A percentile compares a stretch with the other conserved stretches of the same genome.
Evolutionary conservation across 2,888 invertebrate species (phyloP).

Genomic region (Alcis repandata): DNA sequence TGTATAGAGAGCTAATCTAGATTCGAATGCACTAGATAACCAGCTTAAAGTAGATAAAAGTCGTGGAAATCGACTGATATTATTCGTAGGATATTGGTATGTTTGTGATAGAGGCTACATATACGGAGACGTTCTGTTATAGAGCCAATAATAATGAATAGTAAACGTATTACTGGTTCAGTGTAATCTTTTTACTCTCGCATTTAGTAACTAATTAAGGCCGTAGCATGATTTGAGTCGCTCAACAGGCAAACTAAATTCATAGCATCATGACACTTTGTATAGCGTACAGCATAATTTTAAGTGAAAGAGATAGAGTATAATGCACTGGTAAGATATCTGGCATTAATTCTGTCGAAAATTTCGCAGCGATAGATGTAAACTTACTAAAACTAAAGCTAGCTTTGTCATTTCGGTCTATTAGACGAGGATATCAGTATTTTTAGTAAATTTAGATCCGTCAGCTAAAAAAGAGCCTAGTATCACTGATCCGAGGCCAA

Average conservation of each 20-base stretch:
- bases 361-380: too few relatives aligned
- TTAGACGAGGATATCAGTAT: too few relatives aligned
- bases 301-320: too few relatives aligned
- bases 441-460: too few relatives aligned
- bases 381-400: too few relatives aligned
- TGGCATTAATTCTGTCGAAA: too few relatives aligned
- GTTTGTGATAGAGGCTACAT: slow-evolving; percentile 65
- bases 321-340: too few relatives aligned
- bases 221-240: background rate
- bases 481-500: too few relatives aligned
- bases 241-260: background rate
- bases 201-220: slow-evolving; percentile 63
- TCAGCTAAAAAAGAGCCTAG: too few relatives aligned
- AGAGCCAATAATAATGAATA: slow-evolving; percentile 19
- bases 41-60: slow-evolving; percentile 9
- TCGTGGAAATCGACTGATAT: slow-evolving; percentile 59
- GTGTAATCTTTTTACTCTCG: slow-evolving; percentile 60
- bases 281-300: background rate
- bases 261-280: background rate
- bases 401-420: too few relatives aligned
- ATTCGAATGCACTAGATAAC: background rate
- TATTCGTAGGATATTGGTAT: slow-evolving; percentile 59
- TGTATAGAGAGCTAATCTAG: background rate
- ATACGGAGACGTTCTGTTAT: slow-evolving; percentile 45
- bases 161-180: slow-evolving; percentile 44